Percentiles rank a stretch among this genome's conserved stretches.
phyloP scores from a whole-genome alignment of 2,888 invertebrate genomes.

The Danaus chrysippus region DNA sequence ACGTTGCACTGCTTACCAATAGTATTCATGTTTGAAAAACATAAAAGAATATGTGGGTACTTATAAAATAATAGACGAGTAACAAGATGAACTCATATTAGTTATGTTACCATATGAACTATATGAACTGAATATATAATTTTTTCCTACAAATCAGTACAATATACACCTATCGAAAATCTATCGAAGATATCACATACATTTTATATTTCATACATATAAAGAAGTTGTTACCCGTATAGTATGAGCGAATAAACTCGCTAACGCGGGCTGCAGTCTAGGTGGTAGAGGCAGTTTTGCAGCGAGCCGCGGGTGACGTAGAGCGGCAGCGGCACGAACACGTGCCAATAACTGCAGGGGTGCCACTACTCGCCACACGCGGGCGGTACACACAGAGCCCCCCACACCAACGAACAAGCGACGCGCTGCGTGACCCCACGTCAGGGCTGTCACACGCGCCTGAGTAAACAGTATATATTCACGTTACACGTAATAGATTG shows the following conservation, averaged over 20 bases:
- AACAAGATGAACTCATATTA: too few relatives aligned
- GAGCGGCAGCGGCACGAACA: conserved; percentile 86
- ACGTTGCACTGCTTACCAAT: conserved; percentile 88
- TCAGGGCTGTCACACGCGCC: conserved; percentile 94
- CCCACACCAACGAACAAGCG: conserved; percentile 91
- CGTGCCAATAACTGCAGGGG: conserved; percentile 94
- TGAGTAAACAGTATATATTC: conserved; percentile 42
- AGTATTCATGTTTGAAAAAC: background rate
- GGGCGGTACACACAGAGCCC: conserved; percentile 94
- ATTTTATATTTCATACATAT: background rate
- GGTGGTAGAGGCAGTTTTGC: conserved; percentile 91
- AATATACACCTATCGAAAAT: too few relatives aligned
- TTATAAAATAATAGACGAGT: too few relatives aligned
- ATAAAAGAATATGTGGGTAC: too few relatives aligned
- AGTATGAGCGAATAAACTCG: conserved; percentile 94
- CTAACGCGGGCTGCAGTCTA: conserved; percentile 89
- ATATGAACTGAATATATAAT: too few relatives aligned
- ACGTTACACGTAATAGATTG: too few relatives aligned
- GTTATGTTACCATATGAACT: too few relatives aligned
- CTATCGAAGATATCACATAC: too few relatives aligned
- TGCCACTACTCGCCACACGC: conserved; percentile 94
- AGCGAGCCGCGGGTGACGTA: conserved; percentile 86
- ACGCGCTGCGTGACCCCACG: conserved; percentile 99
- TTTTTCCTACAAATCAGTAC: too few relatives aligned
- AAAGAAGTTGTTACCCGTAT: conserved; percentile 83